phyloP scores from a whole-genome alignment of 2,113 vertebrate genomes.

The Sorex araneus region DNA sequence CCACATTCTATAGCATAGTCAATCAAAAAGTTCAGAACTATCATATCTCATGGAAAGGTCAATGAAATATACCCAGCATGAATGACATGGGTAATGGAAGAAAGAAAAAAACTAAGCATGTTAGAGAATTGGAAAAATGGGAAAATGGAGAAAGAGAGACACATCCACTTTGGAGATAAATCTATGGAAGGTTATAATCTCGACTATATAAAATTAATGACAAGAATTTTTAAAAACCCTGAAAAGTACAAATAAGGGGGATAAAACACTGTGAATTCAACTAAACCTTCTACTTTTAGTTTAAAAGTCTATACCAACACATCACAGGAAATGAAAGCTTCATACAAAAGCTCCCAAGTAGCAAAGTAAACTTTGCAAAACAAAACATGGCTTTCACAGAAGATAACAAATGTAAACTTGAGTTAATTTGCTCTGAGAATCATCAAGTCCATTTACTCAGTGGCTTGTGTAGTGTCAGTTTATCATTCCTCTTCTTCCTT shows the following conservation, averaged over 20 bases:
- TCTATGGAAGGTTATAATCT: conserved; percentile 30
- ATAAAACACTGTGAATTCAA: not conserved
- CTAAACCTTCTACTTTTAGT: not conserved
- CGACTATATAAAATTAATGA: conserved; percentile 8
- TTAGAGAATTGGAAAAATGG: not conserved
- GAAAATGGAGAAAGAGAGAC: not conserved
- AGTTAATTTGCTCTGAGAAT: not conserved
- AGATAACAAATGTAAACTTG: not conserved
- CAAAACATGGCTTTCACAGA: not conserved
- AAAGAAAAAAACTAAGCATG: not conserved
- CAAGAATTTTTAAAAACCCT: not conserved
- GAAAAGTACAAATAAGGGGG: not conserved
- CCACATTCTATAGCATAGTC: not conserved
- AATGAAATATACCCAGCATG: not conserved
- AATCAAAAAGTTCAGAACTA: not conserved
- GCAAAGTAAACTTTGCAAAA: not conserved
- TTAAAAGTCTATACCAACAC: not conserved
- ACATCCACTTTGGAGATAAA: not conserved
- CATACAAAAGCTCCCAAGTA: not conserved
- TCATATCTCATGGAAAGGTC: not conserved
- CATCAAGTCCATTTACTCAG: not conserved
- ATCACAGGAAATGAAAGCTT: not conserved
- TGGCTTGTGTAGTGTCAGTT: not conserved
- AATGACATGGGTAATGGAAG: not conserved
- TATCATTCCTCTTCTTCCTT: not conserved